Conservation (phyloP, 2,113 vertebrate genomes). For the Brachionichthys hirsutus region DNA sequence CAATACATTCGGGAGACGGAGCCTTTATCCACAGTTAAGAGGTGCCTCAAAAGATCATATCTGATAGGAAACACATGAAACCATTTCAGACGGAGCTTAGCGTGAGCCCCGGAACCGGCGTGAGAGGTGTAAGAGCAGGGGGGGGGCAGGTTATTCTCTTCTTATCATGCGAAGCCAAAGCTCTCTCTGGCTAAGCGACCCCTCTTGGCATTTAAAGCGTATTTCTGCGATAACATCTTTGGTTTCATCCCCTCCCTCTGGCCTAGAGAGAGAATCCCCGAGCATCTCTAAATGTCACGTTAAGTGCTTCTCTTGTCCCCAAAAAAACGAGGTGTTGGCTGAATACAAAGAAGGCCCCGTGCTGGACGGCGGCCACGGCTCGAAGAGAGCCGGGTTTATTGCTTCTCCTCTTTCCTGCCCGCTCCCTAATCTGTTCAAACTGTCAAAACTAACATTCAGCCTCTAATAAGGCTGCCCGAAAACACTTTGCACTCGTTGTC, state of each 20-base stretch:
- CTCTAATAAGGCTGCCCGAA: constrained; percentile 34
- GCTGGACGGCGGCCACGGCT: constrained; percentile 53
- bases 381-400: constrained; percentile 36
- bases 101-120: constrained; percentile 45
- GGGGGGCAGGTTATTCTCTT: constrained; percentile 51
- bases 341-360: constrained; percentile 61
- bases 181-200: constrained; percentile 51
- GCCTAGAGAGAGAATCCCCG: constrained; percentile 61
- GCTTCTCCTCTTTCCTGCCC: constrained; percentile 28
- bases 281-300: constrained; percentile 72
- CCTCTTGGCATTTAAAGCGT: constrained; percentile 70
- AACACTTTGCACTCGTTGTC: constrained; percentile 10
- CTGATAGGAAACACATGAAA: constrained; percentile 58
- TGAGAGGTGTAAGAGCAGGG: constrained; percentile 48
- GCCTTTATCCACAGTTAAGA: constrained; percentile 45
- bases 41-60: constrained; percentile 57
- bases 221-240: constrained; percentile 69
- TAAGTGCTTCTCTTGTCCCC: constrained; percentile 73
- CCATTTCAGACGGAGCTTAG: constrained; percentile 61
- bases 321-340: constrained; percentile 42
- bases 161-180: constrained; percentile 55
- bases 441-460: constrained; percentile 57
- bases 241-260: constrained; percentile 36
- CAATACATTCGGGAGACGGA: constrained; percentile 30
- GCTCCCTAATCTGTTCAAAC: constrained; percentile 49